A percentile compares a stretch with the other conserved stretches of the same genome.
Conservation (phyloP, 2,113 vertebrate genomes). For the Empidonax alnorum region DNA sequence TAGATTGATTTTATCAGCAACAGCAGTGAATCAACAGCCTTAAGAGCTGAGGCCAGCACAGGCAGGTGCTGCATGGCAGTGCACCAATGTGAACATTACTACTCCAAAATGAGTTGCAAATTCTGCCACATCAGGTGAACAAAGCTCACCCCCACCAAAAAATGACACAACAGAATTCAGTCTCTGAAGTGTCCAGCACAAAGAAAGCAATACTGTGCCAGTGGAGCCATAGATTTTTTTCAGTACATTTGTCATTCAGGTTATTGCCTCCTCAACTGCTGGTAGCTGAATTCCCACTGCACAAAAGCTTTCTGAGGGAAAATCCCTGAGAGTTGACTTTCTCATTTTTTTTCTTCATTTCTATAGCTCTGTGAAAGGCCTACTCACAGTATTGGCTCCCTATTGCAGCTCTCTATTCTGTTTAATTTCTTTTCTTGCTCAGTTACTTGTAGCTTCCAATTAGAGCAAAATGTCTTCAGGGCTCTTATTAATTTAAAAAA, state of each 20-base stretch:
- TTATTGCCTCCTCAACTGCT: neutral
- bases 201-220: neutral
- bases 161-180: neutral
- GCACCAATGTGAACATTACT: accelerated
- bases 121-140: neutral
- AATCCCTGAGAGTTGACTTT: neutral
- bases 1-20: neutral
- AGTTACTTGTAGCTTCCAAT: slow-evolving; percentile 10
- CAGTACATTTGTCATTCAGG: neutral
- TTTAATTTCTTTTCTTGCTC: neutral
- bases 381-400: slow-evolving; percentile 1
- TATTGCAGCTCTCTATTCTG: neutral
- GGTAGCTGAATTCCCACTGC: neutral
- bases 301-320: neutral
- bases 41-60: neutral
- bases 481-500: neutral
- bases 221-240: neutral
- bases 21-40: neutral
- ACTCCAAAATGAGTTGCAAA: neutral
- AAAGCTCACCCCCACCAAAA: neutral
- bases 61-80: neutral
- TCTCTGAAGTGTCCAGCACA: neutral
- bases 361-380: slow-evolving; percentile 11
- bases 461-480: neutral
- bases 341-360: neutral